Conservation (phyloP, 2,888 invertebrate genomes). For the Graphium colonna region DNA sequence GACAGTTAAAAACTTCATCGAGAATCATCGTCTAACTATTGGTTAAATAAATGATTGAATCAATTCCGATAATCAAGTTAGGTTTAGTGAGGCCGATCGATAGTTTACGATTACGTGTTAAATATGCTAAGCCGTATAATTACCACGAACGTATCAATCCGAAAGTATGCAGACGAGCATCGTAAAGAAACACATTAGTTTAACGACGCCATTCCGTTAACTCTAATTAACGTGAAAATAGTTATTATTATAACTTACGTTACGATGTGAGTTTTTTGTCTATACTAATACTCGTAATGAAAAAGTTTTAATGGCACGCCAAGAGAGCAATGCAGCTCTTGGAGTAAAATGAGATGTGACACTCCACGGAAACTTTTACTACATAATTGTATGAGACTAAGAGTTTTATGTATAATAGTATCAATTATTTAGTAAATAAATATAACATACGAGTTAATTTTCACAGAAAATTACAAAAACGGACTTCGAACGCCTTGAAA, state of each 20-base stretch:
- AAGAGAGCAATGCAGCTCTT: too few species aligned
- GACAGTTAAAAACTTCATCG: neutral
- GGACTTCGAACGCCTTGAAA: too few species aligned
- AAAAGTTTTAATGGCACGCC: neutral
- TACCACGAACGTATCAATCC: neutral
- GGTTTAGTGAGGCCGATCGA: neutral
- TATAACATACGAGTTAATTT: too few species aligned
- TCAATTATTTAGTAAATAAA: too few species aligned
- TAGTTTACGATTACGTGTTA: neutral
- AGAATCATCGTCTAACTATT: slow-evolving; percentile 4
- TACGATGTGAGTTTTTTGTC: too few species aligned
- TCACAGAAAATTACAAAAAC: too few species aligned
- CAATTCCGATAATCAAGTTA: neutral
- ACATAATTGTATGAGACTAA: too few species aligned
- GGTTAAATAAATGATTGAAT: slow-evolving; percentile 9
- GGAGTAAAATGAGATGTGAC: too few species aligned
- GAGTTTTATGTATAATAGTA: too few species aligned
- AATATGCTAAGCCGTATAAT: slow-evolving; percentile 2
- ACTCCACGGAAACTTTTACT: too few species aligned
- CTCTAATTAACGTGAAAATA: neutral
- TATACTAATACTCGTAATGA: too few species aligned
- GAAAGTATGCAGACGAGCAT: neutral
- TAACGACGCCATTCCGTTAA: neutral
- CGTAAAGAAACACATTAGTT: neutral
- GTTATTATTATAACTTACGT: neutral